These are phyloP conservation scores for Hyphantria cunea DNA, from an alignment of 1,140 invertebrate species.

Conservation along the genomic window DNA sequence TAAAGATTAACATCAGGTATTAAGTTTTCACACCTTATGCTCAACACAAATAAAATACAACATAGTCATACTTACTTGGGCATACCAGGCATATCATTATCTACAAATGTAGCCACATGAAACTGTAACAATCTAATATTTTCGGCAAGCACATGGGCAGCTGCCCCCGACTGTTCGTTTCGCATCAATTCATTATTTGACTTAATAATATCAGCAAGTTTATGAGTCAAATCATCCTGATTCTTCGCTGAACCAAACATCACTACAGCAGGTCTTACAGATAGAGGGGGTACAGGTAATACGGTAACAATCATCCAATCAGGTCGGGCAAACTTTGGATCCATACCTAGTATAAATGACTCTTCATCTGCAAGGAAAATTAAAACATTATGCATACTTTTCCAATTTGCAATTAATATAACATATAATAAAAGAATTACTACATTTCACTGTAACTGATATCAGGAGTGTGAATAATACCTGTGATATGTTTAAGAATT, in stretches of 20 bases:
- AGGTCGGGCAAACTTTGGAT: slow-evolving; percentile 96
- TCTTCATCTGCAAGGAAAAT: slow-evolving; percentile 91
- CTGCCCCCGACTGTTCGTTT: slow-evolving; percentile 98
- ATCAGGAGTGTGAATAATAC: slow-evolving; percentile 39
- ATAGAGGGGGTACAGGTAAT: slow-evolving; percentile 97
- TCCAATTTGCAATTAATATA: background rate
- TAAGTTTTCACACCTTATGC: too few relatives aligned
- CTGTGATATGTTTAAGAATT: slow-evolving; percentile 97
- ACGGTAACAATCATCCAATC: slow-evolving; percentile 99
- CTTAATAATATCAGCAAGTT: slow-evolving; percentile 99
- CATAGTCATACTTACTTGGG: slow-evolving; percentile 86
- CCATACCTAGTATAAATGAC: slow-evolving; percentile 97
- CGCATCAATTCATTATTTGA: slow-evolving; percentile 97
- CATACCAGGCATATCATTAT: slow-evolving; percentile 99
- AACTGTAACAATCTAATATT: slow-evolving; percentile 99
- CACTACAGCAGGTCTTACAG: slow-evolving; percentile 97
- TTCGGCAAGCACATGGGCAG: slow-evolving; percentile 97
- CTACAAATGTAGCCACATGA: slow-evolving; percentile 98
- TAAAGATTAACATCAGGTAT: too few relatives aligned
- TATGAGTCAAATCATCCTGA: slow-evolving; percentile 99
- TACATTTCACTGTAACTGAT: background rate
- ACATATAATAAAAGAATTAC: too few relatives aligned
- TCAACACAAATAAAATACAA: too few relatives aligned
- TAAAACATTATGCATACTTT: background rate
- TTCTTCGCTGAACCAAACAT: slow-evolving; percentile 99